Evolutionary conservation across 2,113 vertebrate genomes (phyloP), one percentile per base, ranked within the genome.

Genomic region (Thinocorus orbignyianus): DNA sequence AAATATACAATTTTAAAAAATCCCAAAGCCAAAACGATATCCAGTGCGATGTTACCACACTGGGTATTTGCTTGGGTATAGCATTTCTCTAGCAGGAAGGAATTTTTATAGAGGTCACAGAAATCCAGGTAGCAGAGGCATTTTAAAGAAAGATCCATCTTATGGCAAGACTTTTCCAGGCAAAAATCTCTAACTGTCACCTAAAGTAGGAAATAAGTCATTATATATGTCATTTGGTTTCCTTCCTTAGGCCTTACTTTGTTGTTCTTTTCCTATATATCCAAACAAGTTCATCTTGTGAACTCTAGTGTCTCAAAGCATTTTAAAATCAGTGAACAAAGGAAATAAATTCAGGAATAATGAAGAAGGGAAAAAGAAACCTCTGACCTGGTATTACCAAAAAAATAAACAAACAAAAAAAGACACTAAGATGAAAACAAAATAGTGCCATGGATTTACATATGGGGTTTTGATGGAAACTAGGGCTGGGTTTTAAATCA

Each of bases 401-500:
- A 97, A 96, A 96, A 90, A 79, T 33, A 85, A 95, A 61, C 20
- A 79, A 95, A 90, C 52, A 97, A 96, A 97, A 97, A 98, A 97
- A 97, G 98, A 98, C 98, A 97, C 98, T 98, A 98, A 98, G 97
- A 98, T 98, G 98, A 96, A 98, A 98, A 98, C 97, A 97, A 98
- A 98, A 98, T 98, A 97, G 98, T 98, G 98, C 94, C 98, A 98
- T 98, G 98, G 97, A 97, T 98, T 98, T 98, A 98, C 98, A 98
- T 97, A 96, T 98, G 98, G 98, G 98, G 91, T 97, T 98, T 98
- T 97, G 98, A 98, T 98, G 98, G 97, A 98, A 97, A 98, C 98
- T 98, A 98, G 98, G 98, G 98, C 98, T 98, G 98, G 98, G 98
- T 98, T 98, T 98, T 96, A 95, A 94, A 96, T 98, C 97, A 98